Percentiles rank a stretch among this genome's conserved stretches.
Evolutionary conservation across 2,888 invertebrate species (phyloP).

Genomic region (Subacronicta megacephala): DNA sequence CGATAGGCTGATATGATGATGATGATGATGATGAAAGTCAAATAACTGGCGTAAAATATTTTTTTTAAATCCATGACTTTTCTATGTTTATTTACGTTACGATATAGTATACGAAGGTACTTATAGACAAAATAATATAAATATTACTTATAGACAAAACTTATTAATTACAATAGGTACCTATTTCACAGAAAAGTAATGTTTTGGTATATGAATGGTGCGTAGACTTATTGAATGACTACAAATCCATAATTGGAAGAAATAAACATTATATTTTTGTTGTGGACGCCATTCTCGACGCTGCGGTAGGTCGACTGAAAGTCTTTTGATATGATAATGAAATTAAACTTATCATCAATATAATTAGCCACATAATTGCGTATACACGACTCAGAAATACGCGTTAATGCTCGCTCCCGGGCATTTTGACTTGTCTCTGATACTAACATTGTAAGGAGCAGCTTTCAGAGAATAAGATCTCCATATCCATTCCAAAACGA

Average conservation of each 20-base stretch:
- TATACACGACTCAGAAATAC: slow-evolving; percentile 55
- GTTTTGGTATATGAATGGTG: background rate
- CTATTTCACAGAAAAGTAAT: no score
- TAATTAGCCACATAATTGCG: slow-evolving; percentile 62
- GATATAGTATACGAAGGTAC: no score
- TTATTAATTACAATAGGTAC: no score
- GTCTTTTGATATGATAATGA: slow-evolving; percentile 52
- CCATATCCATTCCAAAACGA: slow-evolving; percentile 32
- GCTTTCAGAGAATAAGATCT: slow-evolving; percentile 69
- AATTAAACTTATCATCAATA: slow-evolving; percentile 64
- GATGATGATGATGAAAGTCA: no score
- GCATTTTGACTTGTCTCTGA: slow-evolving; percentile 67
- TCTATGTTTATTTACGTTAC: no score
- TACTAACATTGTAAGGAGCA: slow-evolving; percentile 75
- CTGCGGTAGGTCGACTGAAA: slow-evolving; percentile 72
- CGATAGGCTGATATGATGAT: no score
- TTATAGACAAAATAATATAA: no score
- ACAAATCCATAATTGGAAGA: slow-evolving; percentile 20
- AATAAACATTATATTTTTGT: slow-evolving; percentile 11
- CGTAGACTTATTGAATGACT: background rate
- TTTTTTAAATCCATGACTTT: no score
- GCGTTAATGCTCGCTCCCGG: slow-evolving; percentile 62
- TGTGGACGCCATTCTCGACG: slow-evolving; percentile 1
- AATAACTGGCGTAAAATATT: no score
- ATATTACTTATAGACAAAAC: no score